A percentile compares a stretch with the other conserved stretches of the same genome.
These are phyloP conservation scores for Calypte anna DNA, from an alignment of 2,113 vertebrate species.

Conservation along the genomic window DNA sequence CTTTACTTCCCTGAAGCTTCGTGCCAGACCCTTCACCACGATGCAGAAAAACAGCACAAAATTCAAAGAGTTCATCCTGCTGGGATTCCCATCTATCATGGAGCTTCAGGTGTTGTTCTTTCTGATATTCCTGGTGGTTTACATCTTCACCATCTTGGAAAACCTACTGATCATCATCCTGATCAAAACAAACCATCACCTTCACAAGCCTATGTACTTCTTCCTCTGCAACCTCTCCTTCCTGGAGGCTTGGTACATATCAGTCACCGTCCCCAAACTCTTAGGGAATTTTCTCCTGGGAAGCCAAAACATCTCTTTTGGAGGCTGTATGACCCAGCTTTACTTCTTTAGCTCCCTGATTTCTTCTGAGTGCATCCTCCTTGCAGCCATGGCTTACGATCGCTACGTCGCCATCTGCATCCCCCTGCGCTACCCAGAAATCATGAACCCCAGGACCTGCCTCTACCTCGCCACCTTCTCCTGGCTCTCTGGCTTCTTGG, in stretches of 20 bases:
- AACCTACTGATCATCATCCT: slow-evolving; percentile 19
- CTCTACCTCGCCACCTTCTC: neutral
- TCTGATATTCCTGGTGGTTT: slow-evolving; percentile 19
- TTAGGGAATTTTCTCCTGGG: slow-evolving; percentile 4
- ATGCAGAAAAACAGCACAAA: neutral
- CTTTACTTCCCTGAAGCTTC: neutral
- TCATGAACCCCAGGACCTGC: slow-evolving; percentile 8
- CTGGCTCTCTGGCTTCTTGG: slow-evolving; percentile 37
- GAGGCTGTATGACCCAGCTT: slow-evolving; percentile 43
- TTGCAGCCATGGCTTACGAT: slow-evolving; percentile 60
- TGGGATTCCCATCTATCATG: slow-evolving; percentile 18
- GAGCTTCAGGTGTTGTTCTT: slow-evolving; percentile 36
- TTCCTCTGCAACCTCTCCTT: slow-evolving; percentile 52
- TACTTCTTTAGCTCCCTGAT: slow-evolving; percentile 45
- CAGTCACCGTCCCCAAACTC: slow-evolving; percentile 44
- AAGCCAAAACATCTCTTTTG: slow-evolving; percentile 6
- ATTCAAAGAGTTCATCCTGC: neutral
- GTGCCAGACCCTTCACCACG: neutral
- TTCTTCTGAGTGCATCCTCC: slow-evolving; percentile 38
- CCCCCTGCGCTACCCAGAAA: slow-evolving; percentile 2
- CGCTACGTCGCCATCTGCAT: slow-evolving; percentile 46
- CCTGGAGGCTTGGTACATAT: slow-evolving; percentile 52
- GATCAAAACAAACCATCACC: slow-evolving; percentile 13
- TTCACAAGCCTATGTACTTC: slow-evolving; percentile 62
- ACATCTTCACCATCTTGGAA: slow-evolving; percentile 36